Percentiles rank a stretch among this genome's conserved stretches.
Evolutionary conservation across 2,797 vertebrate species (phyloP).

Genomic region (Scarus forsteni): DNA sequence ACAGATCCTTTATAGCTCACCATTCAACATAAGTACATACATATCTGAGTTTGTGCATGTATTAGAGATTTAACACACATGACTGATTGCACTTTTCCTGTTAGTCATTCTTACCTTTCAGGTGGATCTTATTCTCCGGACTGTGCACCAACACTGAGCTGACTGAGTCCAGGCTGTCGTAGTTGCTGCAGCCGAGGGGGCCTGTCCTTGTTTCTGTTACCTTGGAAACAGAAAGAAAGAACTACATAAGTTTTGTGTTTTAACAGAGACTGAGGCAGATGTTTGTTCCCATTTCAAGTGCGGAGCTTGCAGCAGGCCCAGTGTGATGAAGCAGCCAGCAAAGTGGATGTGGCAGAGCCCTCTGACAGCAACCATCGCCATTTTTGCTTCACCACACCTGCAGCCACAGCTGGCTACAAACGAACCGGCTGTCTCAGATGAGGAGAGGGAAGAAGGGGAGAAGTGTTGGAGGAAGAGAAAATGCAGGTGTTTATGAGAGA

Average conservation of each 20-base stretch:
- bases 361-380: conserved; percentile 55
- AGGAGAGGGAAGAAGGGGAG: neutral
- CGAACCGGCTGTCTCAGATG: conserved; percentile 8
- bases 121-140: conserved; percentile 97
- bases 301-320: conserved; percentile 33
- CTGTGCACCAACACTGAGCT: conserved; percentile 98
- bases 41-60: no score
- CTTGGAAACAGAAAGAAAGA: conserved; percentile 81
- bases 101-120: conserved; percentile 88
- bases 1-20: no score
- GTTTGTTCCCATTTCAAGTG: conserved; percentile 61
- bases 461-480: conserved; percentile 1
- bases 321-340: conserved; percentile 43
- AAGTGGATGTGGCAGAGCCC: conserved; percentile 38
- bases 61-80: neutral
- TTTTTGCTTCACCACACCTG: conserved; percentile 51
- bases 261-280: conserved; percentile 66
- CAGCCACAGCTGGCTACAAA: conserved; percentile 50
- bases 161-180: conserved; percentile 98
- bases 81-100: neutral
- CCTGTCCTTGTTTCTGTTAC: conserved; percentile 98
- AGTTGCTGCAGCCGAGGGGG: conserved; percentile 99
- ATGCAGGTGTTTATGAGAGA: conserved; percentile 12
- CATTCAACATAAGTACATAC: no score
- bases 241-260: conserved; percentile 44